Conservation (phyloP, 1,140 invertebrate genomes). For the Bombus haemorrhoidalis region DNA sequence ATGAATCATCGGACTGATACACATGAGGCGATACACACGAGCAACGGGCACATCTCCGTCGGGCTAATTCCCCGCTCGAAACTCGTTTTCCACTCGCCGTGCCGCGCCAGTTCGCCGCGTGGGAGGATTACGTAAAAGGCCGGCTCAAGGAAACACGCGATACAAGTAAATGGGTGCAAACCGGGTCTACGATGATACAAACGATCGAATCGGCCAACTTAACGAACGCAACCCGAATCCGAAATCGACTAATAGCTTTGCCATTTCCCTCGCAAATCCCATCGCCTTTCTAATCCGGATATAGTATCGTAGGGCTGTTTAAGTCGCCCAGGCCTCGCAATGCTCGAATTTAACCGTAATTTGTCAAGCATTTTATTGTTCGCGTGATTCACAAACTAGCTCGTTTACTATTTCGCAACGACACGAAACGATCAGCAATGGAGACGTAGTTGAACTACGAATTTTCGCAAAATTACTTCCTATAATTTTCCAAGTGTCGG, state of each 20-base stretch:
- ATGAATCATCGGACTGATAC: constrained; percentile 66
- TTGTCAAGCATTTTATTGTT: no score
- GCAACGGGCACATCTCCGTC: constrained; percentile 44
- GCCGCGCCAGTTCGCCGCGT: constrained; percentile 55
- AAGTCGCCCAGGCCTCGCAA: neutral
- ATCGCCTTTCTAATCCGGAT: constrained; percentile 51
- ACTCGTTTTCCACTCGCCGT: constrained; percentile 50
- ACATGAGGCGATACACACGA: constrained; percentile 37
- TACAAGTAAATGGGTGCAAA: constrained; percentile 57
- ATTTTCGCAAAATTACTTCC: no score
- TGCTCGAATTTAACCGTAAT: neutral
- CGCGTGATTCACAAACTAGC: no score
- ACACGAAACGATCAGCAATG: no score
- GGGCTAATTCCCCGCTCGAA: constrained; percentile 33
- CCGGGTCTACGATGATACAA: constrained; percentile 43
- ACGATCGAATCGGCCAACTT: constrained; percentile 27
- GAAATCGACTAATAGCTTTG: constrained; percentile 21
- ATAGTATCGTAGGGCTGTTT: neutral
- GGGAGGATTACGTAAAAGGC: constrained; percentile 64
- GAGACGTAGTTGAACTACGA: no score
- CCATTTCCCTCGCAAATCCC: constrained; percentile 46
- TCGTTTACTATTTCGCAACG: no score
- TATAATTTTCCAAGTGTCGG: no score
- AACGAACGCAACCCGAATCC: constrained; percentile 46
- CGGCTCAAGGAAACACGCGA: constrained; percentile 56